Evolutionary conservation across 1,140 invertebrate species (phyloP).

Genomic region (Telenomus remus): DNA sequence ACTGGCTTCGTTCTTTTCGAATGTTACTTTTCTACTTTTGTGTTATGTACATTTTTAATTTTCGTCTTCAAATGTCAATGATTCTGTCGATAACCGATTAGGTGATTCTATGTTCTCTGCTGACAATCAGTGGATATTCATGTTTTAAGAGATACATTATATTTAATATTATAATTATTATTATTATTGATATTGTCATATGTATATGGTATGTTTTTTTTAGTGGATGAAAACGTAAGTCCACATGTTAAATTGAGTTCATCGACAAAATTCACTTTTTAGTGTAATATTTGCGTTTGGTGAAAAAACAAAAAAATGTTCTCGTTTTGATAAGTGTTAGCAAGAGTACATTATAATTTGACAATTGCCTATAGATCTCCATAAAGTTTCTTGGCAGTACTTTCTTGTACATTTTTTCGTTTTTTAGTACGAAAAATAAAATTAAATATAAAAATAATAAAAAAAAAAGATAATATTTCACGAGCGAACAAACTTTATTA

Average conservation of each 20-base stretch:
- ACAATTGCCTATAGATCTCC: too few relatives aligned
- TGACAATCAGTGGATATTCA: not conserved
- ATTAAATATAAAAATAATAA: not conserved
- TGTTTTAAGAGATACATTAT: constrained; percentile 13
- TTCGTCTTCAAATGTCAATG: constrained; percentile 5
- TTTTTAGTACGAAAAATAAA: too few relatives aligned
- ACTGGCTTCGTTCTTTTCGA: constrained; percentile 20
- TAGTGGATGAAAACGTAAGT: constrained; percentile 12
- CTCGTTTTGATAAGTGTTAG: constrained; percentile 13
- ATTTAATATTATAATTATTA: not conserved
- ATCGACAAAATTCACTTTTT: constrained; percentile 2
- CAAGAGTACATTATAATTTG: constrained; percentile 17
- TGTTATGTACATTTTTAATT: constrained; percentile 8
- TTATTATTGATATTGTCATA: constrained; percentile 23
- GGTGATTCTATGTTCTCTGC: not conserved
- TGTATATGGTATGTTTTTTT: constrained; percentile 23
- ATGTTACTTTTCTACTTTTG: constrained; percentile 5
- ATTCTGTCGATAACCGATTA: not conserved
- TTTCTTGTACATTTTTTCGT: too few relatives aligned
- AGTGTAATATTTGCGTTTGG: constrained; percentile 7
- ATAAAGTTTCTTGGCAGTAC: too few relatives aligned
- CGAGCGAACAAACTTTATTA: not conserved
- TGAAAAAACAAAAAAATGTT: not conserved
- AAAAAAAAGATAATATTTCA: constrained; percentile 1
- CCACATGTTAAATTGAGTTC: constrained; percentile 12